A percentile compares a stretch with the other conserved stretches of the same genome.
Evolutionary conservation across 2,888 invertebrate species (phyloP).

Genomic region (Ophonus ardosiacus): DNA sequence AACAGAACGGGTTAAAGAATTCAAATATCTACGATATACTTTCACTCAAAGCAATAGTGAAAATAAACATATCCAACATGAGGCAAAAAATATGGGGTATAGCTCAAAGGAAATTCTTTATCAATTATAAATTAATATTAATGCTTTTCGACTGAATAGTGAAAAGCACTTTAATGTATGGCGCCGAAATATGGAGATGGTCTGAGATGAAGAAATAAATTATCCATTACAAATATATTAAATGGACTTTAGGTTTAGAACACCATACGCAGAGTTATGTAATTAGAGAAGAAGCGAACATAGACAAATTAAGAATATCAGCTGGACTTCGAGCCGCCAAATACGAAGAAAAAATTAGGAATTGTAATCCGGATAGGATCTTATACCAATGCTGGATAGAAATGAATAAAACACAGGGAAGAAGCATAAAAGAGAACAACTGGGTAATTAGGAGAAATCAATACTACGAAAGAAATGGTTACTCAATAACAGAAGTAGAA

Average conservation of each 20-base stretch:
- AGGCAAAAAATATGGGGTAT: conserved; percentile 50
- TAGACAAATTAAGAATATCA: conserved; percentile 25
- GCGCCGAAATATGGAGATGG: conserved; percentile 42
- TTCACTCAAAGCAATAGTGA: conserved; percentile 32
- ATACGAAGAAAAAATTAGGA: conserved; percentile 20
- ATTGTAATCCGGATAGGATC: too few species aligned
- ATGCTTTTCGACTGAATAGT: not conserved
- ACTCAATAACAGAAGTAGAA: too few species aligned
- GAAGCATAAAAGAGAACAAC: too few species aligned
- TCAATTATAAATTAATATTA: conserved; percentile 12
- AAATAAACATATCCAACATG: conserved; percentile 15
- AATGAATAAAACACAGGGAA: too few species aligned
- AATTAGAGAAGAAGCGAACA: conserved; percentile 48
- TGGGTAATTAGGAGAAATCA: too few species aligned
- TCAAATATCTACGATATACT: conserved; percentile 64
- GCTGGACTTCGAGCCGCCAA: not conserved
- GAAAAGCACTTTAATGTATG: too few species aligned
- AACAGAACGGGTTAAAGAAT: conserved; percentile 62
- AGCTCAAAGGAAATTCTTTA: conserved; percentile 47
- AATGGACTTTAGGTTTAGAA: conserved; percentile 57
- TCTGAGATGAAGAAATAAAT: conserved; percentile 9
- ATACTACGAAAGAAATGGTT: too few species aligned
- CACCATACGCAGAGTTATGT: conserved; percentile 21
- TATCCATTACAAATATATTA: conserved; percentile 31
- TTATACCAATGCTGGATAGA: too few species aligned